phyloP scores from a whole-genome alignment of 2,797 vertebrate genomes.

The Potorous gilbertii region DNA sequence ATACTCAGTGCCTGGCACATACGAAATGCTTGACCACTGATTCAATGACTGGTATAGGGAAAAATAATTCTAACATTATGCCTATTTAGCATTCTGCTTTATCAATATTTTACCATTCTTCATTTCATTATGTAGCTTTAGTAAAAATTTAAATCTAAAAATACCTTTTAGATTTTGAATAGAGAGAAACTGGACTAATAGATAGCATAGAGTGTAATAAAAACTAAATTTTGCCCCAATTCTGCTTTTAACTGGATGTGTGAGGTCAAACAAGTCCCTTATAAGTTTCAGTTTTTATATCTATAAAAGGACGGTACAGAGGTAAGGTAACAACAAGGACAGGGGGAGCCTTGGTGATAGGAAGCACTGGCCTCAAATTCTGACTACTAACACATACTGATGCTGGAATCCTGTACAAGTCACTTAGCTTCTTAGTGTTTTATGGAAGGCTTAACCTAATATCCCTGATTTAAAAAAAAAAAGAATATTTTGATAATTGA shows the following conservation, averaged over 20 bases:
- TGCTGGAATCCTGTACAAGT: neutral
- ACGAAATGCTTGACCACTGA: neutral
- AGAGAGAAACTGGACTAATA: neutral
- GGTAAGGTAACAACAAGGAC: neutral
- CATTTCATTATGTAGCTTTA: neutral
- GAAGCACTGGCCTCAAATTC: neutral
- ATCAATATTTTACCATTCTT: neutral
- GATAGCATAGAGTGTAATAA: neutral
- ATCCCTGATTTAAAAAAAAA: neutral
- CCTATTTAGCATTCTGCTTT: neutral
- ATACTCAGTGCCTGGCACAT: neutral
- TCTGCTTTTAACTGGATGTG: neutral
- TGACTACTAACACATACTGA: neutral
- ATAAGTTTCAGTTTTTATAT: neutral
- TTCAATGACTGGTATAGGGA: neutral
- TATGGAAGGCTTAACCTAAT: neutral
- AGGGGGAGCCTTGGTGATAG: neutral
- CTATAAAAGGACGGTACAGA: neutral
- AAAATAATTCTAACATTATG: neutral
- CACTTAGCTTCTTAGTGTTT: neutral
- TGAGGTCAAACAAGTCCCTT: neutral
- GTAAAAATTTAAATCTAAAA: neutral
- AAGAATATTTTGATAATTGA: neutral
- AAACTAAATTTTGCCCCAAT: neutral
- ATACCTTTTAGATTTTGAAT: neutral